A percentile compares a stretch with the other conserved stretches of the same genome.
Conservation (phyloP, 2,113 vertebrate species). For the Sinocyclocheilus anshuiensis region DNA sequence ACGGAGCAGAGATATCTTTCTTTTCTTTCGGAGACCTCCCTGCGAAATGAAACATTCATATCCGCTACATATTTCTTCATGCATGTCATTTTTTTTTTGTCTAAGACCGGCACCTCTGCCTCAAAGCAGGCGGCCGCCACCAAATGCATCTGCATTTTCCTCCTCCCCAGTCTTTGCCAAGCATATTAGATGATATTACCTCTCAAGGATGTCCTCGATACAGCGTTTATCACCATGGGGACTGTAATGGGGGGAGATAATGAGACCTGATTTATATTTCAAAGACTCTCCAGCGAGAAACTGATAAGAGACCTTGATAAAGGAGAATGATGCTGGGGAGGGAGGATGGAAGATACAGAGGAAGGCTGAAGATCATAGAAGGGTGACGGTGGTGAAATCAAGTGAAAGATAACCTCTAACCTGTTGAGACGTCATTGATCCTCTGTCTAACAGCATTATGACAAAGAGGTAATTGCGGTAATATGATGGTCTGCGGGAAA, state of each 20-base stretch:
- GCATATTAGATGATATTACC: constrained; percentile 70
- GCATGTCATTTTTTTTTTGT: constrained; percentile 35
- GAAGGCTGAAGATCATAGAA: constrained; percentile 25
- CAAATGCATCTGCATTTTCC: constrained; percentile 27
- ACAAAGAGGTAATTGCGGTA: constrained; percentile 1
- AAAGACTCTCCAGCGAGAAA: constrained; percentile 60
- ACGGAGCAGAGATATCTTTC: constrained; percentile 18
- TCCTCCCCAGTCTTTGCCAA: constrained; percentile 50
- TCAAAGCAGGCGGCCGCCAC: constrained; percentile 17
- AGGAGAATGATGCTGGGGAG: constrained; percentile 46
- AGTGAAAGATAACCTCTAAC: constrained; percentile 60
- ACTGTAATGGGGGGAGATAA: constrained; percentile 75
- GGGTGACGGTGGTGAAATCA: constrained; percentile 49
- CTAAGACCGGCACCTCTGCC: constrained; percentile 17
- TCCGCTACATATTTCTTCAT: constrained; percentile 35
- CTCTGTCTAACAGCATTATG: constrained; percentile 43
- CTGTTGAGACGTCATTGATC: constrained; percentile 52
- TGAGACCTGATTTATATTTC: constrained; percentile 71
- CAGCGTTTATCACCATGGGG: constrained; percentile 73
- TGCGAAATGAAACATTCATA: constrained; percentile 49
- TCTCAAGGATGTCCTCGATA: constrained; percentile 78
- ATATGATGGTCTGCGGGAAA: not conserved
- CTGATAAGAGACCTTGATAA: constrained; percentile 63
- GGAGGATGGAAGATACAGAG: constrained; percentile 52
- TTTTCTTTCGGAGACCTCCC: constrained; percentile 12